Conservation (phyloP, 1,140 invertebrate species). For the Trichogramma pretiosum region DNA sequence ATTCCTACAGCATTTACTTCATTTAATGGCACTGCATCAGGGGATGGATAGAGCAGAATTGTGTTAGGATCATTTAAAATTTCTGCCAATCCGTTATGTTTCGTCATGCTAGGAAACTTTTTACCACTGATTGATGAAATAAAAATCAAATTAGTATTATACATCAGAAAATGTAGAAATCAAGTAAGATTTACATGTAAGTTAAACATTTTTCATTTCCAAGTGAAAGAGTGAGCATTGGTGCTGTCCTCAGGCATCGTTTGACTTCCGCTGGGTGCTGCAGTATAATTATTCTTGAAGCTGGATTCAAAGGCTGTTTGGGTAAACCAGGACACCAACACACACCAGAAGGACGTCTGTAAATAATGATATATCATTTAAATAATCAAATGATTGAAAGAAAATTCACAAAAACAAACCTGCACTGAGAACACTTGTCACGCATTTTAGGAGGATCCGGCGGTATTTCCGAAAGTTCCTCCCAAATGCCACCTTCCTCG, state of each 20-base stretch:
- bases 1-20: constrained; percentile 39
- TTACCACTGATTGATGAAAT: constrained; percentile 60
- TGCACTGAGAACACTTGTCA: constrained; percentile 59
- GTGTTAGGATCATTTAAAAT: constrained; percentile 64
- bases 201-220: constrained; percentile 62
- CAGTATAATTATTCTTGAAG: constrained; percentile 68
- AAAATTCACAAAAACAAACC: constrained; percentile 45
- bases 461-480: constrained; percentile 60
- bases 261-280: constrained; percentile 92
- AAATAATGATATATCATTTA: constrained; percentile 22
- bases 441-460: constrained; percentile 66
- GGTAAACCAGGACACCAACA: constrained; percentile 84
- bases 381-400: neutral
- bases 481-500: constrained; percentile 50
- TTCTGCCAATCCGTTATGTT: constrained; percentile 57
- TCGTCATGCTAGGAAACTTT: constrained; percentile 60
- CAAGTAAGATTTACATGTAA: constrained; percentile 31
- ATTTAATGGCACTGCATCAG: constrained; percentile 55
- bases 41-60: constrained; percentile 74
- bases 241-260: constrained; percentile 76
- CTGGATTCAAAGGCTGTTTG: constrained; percentile 53
- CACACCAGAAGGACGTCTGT: constrained; percentile 72
- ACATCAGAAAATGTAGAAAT: neutral
- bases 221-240: constrained; percentile 74
- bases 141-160: neutral